A percentile compares a stretch with the other conserved stretches of the same genome.
Evolutionary conservation across 2,797 vertebrate genomes (phyloP).

Genomic region (Brotogeris chrysoptera): DNA sequence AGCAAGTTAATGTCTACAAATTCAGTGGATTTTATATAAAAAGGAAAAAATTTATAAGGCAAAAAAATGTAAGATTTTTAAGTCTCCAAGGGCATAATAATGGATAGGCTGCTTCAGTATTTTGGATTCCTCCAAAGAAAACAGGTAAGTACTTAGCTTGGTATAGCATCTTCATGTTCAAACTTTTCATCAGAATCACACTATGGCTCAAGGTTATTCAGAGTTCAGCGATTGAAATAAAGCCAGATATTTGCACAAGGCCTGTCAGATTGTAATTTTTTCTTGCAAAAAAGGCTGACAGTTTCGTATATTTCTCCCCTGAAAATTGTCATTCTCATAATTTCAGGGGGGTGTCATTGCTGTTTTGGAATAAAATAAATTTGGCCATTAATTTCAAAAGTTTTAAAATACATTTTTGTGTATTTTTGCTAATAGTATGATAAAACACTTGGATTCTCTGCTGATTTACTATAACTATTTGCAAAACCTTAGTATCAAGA

Average conservation of each 20-base stretch:
- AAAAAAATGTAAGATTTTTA: not conserved
- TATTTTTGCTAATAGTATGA: not conserved
- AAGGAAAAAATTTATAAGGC: not conserved
- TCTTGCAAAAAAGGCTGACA: not conserved
- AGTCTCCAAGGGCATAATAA: not conserved
- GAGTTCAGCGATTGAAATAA: not conserved
- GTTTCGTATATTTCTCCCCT: not conserved
- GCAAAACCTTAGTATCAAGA: not conserved
- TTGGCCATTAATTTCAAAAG: not conserved
- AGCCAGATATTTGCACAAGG: not conserved
- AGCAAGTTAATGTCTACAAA: not conserved
- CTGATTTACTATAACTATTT: not conserved
- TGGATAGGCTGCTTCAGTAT: not conserved
- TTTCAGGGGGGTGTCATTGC: not conserved
- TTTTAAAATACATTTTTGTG: fast-evolving
- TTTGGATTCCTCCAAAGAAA: not conserved
- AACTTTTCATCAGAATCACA: not conserved
- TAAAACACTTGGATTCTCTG: not conserved
- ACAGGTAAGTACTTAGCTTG: not conserved
- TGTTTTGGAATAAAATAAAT: not conserved
- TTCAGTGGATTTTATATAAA: not conserved
- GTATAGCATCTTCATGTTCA: not conserved
- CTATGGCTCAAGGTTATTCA: fast-evolving
- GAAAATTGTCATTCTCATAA: not conserved
- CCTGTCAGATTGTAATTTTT: not conserved